Base-by-base conservation (phyloP, 2,113 vertebrate genomes). In the Heteronetta atricapilla region DNA sequence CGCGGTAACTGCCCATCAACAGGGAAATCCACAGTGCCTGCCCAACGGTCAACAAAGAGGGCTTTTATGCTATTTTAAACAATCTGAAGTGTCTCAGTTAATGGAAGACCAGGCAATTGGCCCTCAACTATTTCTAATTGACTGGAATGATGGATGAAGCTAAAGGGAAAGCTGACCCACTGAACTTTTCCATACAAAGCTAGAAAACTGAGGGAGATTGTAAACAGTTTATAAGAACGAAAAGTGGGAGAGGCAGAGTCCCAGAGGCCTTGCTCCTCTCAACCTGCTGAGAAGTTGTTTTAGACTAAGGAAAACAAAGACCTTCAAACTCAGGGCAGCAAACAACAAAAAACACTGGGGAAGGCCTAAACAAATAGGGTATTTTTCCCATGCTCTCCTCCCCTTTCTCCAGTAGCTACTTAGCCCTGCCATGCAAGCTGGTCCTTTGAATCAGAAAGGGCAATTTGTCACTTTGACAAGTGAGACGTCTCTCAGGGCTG, bases 61-160 rank as follows among this genome's bases (percentile, higher is more conserved):
- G 28, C 95, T 97, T 96, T 96, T 94, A 96, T 92, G 96, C 92
- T 91, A 94, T 94, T 97, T 94, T 95, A 93, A 97, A 89, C 93
- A 94, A 94, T 89, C 93, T 97, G 93, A 79, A 94, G 89, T 91
- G 92, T 92, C 95, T 97, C 91, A 83, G 90, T 93, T 97, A 97
- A 96, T 95, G 95, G 94, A 96, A 92, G 85, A 93, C 85, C 36
- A 18, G 94, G 94, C 96, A 96, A 94, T 89, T 94, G 93, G 90
- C 92, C 91, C 88, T 96, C 95, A 91, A 91, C 96, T 93, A 88
- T 95, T 97, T 95, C 96, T 96, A 97, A 89, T 94, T 93, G 93
- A 96, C 96, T 95, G 94, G 89, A 96, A 97, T 92, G 96, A 97
- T 70, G 94, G 91, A 95, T 97, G 86, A 94, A 94, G 94, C 90